Conservation (phyloP, 2,113 vertebrate species). For the Rattus norvegicus region GRCr8 NC_086032.1:64958001-64958500, state of each 20-base stretch:
- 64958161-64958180: background rate
- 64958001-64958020: background rate
- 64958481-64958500: background rate
- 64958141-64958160: background rate
- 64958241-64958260: no score
- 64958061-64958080: background rate
- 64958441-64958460: no score
- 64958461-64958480: background rate
- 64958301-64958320: background rate
- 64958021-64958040: no score
- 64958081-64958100: background rate
- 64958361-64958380: background rate
- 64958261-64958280: background rate
- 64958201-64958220: rapidly evolving
- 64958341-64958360: background rate
- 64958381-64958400: background rate
- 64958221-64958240: background rate
- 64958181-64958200: background rate
- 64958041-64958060: background rate
- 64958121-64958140: background rate
- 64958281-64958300: background rate
- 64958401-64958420: rapidly evolving
- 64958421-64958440: background rate
- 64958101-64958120: background rate
- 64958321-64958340: background rate